Percentiles rank a stretch among this genome's conserved stretches.
Evolutionary conservation across 2,888 invertebrate species (phyloP).

Genomic region (Abscondita cerata): DNA sequence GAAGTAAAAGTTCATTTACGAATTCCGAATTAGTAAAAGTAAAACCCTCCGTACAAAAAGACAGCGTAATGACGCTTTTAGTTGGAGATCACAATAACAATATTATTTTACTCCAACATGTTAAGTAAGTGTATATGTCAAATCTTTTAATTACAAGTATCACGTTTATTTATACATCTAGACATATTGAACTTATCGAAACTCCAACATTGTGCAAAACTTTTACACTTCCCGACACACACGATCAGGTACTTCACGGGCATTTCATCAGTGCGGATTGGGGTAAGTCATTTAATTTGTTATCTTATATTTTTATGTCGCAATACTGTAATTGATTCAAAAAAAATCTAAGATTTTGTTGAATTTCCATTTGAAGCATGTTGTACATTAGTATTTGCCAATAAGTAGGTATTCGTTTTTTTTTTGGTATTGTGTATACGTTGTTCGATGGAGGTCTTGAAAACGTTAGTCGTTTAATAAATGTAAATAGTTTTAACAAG

Average conservation of each 20-base stretch:
- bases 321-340: too few species aligned
- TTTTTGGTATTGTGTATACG: too few species aligned
- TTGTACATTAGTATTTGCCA: too few species aligned
- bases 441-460: too few species aligned
- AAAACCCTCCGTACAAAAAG: constrained; percentile 60
- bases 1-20: constrained; percentile 44
- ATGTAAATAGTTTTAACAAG: too few species aligned
- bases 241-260: constrained; percentile 60
- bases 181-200: constrained; percentile 56
- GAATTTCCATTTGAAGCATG: too few species aligned
- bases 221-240: constrained; percentile 57
- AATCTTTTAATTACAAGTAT: not conserved
- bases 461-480: too few species aligned
- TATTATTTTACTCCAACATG: constrained; percentile 63
- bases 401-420: too few species aligned
- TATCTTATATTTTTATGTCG: too few species aligned
- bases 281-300: too few species aligned
- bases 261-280: constrained; percentile 67
- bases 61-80: constrained; percentile 66
- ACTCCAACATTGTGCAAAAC: constrained; percentile 59
- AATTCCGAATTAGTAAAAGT: constrained; percentile 59
- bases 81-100: constrained; percentile 72
- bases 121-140: constrained; percentile 59
- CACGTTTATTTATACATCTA: constrained; percentile 33
- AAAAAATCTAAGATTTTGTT: too few species aligned